Base-by-base conservation (phyloP, 2,113 vertebrate species). In the Paratilapia polleni region DNA sequence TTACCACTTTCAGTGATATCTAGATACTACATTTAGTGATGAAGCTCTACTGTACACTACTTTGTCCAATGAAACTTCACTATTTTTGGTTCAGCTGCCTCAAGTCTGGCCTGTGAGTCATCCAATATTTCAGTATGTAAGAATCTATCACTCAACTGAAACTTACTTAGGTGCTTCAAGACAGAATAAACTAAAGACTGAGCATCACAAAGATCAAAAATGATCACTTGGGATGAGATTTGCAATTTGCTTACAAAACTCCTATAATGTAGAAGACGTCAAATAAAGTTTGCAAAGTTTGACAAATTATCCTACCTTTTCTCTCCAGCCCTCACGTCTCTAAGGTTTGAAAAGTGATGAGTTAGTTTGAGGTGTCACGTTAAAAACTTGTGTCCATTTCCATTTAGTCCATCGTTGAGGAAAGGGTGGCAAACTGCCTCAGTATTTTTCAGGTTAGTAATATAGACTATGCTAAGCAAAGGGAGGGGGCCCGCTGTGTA, bases 401-500 rank as follows among this genome's bases (percentile, higher is more conserved):
- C 19, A 68, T 70, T 8, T 6, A 13, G 11, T 47, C 28, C 63
- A 34, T 58, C 20, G 68, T 13, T 38, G 59, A 68, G 20, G 19
- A 43, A 43, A 78, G 66, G 19, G 22, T 60, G 52, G n/a, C 49
- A 28, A 66, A 4, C 43, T 84, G 58, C 43, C 64, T 31, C 15
- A 13, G 24, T 28, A 9, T n/a, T 10, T 24, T 41, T 77, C 15
- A 58, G 15, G 78, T 14, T 57, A 38, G 38, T 77, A 47, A 81
- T 89, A 82, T 77, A 84, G 22, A 38, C 70, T 34, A 12, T 41
- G 31, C 38, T 54, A 54, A 26, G 41, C 12, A 22, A 49, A 82
- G 80, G 85, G 82, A 58, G 60, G 80, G 62, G 66, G 26, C 4
- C 34, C 8, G 14, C 20, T 93, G 87, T 87, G 38, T 93, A 87